phyloP scores from a whole-genome alignment of 2,113 vertebrate species.

The Scomber scombrus region DNA sequence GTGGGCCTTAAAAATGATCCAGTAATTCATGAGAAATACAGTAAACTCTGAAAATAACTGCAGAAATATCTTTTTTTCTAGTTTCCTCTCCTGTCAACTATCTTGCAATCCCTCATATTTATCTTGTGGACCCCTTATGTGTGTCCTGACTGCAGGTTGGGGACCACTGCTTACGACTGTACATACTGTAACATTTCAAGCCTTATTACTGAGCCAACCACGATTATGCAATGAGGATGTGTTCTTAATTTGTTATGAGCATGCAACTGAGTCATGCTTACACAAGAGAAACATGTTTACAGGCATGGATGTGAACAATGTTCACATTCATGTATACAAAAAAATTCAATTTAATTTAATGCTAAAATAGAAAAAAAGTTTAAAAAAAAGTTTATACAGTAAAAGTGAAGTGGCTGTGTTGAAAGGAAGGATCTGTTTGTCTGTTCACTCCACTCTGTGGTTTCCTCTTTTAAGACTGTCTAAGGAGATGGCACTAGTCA shows the following conservation, averaged over 20 bases:
- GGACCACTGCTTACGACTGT: too few species aligned
- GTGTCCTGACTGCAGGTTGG: too few species aligned
- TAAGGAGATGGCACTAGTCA: neutral
- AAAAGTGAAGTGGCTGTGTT: neutral
- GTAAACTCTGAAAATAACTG: too few species aligned
- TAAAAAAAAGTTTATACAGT: neutral
- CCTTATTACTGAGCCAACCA: neutral
- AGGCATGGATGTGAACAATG: neutral
- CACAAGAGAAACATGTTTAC: neutral
- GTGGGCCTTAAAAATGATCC: too few species aligned
- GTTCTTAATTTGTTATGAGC: conserved; percentile 13
- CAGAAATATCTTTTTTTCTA: too few species aligned
- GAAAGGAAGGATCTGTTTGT: neutral
- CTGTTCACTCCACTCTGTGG: conserved; percentile 3
- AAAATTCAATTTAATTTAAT: neutral
- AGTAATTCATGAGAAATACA: too few species aligned
- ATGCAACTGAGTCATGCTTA: neutral
- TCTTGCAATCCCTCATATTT: too few species aligned
- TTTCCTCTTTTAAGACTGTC: neutral
- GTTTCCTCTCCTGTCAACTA: too few species aligned
- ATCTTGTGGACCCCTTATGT: too few species aligned
- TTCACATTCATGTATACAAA: neutral
- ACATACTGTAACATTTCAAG: too few species aligned
- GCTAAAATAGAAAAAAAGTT: neutral
- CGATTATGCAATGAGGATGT: neutral